Evolutionary conservation across 2,113 vertebrate species (phyloP).

Genomic region (Eurystomus gularis): DNA sequence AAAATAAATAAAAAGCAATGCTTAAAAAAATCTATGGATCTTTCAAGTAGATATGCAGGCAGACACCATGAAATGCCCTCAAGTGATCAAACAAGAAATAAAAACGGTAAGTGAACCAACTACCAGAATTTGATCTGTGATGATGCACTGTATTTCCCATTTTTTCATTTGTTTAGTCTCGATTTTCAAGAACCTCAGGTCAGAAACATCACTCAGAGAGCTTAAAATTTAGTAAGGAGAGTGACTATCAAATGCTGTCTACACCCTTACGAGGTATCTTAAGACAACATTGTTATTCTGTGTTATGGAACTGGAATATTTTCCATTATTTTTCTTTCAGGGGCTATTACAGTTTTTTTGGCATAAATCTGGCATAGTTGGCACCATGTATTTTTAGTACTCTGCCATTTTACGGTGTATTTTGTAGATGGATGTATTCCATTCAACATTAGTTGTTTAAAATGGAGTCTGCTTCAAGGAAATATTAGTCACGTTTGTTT

Average conservation of each 20-base stretch:
- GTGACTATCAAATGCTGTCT: background rate
- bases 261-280: background rate
- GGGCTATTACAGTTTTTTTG: background rate
- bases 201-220: background rate
- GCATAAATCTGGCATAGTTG: background rate
- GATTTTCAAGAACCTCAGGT: background rate
- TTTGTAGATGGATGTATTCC: background rate
- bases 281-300: background rate
- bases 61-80: background rate
- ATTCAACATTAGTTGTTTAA: background rate
- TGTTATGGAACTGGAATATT: background rate
- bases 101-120: background rate
- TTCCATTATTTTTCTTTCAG: conserved; percentile 19
- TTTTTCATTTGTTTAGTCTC: background rate
- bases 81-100: background rate
- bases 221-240: background rate
- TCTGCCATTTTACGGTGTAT: conserved; percentile 4
- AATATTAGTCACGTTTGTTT: background rate
- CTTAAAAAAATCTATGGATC: background rate
- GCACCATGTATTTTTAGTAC: background rate
- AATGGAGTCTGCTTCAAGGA: background rate
- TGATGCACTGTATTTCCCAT: background rate
- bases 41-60: background rate
- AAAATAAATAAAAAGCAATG: background rate
- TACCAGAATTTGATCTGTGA: background rate